phyloP scores from a whole-genome alignment of 2,888 invertebrate genomes.

The Chorisops tibialis region DNA sequence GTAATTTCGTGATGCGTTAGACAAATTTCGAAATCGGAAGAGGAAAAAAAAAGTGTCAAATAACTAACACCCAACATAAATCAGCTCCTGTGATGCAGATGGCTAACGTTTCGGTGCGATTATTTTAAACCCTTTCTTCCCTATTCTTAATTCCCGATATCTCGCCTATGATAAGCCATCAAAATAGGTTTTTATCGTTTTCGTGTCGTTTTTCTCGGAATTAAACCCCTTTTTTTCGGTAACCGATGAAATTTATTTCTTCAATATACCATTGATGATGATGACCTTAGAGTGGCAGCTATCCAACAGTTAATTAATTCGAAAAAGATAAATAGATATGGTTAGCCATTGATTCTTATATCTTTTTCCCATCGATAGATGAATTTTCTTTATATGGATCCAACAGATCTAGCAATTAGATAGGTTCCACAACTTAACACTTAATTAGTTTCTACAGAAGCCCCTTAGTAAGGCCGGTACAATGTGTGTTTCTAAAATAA shows the following conservation, averaged over 20 bases:
- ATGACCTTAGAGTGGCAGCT: neutral
- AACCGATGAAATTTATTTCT: constrained; percentile 3
- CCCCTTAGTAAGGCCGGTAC: neutral
- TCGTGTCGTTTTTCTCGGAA: constrained; percentile 6
- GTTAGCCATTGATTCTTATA: neutral
- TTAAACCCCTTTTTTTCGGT: neutral
- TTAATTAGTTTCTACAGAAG: constrained; percentile 14
- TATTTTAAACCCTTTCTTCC: neutral
- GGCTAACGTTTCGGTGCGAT: neutral
- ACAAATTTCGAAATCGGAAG: too few species aligned
- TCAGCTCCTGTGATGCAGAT: too few species aligned
- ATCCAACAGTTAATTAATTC: constrained; percentile 12
- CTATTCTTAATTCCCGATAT: neutral
- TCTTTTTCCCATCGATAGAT: too few species aligned
- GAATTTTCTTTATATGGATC: too few species aligned
- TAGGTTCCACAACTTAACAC: constrained; percentile 17
- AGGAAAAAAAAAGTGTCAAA: too few species aligned
- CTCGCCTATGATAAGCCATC: neutral
- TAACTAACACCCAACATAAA: too few species aligned
- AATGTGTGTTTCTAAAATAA: neutral
- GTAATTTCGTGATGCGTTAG: too few species aligned
- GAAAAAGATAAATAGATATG: constrained; percentile 7
- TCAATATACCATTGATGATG: neutral
- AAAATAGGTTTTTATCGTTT: neutral
- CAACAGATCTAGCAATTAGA: constrained; percentile 11